A percentile compares a stretch with the other conserved stretches of the same genome.
Conservation (phyloP, 2,888 invertebrate species). For the Ecliptopera silaceata region DNA sequence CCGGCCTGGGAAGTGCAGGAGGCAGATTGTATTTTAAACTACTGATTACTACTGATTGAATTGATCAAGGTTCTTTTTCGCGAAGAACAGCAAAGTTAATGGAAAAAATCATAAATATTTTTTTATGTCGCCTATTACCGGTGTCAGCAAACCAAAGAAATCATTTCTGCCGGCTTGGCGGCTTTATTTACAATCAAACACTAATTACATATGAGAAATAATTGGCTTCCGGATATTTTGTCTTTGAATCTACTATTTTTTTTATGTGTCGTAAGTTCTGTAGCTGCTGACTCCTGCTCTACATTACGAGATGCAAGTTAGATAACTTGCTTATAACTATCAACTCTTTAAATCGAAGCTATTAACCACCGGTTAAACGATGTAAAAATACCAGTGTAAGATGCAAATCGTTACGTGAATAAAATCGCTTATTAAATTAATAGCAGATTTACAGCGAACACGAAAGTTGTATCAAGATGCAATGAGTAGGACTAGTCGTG, state of each 20-base stretch:
- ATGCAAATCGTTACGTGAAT: conserved; percentile 35
- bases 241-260: too few species aligned
- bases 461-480: background rate
- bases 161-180: too few species aligned
- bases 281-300: conserved; percentile 5
- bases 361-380: conserved; percentile 31
- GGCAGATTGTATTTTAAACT: background rate
- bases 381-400: conserved; percentile 23
- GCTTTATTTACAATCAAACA: too few species aligned
- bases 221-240: too few species aligned
- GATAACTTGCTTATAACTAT: conserved; percentile 40
- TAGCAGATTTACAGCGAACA: conserved; percentile 1
- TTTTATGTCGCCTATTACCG: too few species aligned
- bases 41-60: too few species aligned
- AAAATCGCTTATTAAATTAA: conserved; percentile 27
- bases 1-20: conserved; percentile 13
- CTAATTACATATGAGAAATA: too few species aligned
- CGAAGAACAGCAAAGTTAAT: too few species aligned
- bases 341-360: conserved; percentile 37
- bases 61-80: too few species aligned
- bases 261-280: too few species aligned
- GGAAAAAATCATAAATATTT: too few species aligned
- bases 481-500: background rate
- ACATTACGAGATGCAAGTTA: conserved; percentile 40
- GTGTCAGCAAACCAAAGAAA: too few species aligned